These are phyloP conservation scores for Thamnophis elegans DNA, from an alignment of 2,797 vertebrate genomes.

Conservation along the genomic window DNA sequence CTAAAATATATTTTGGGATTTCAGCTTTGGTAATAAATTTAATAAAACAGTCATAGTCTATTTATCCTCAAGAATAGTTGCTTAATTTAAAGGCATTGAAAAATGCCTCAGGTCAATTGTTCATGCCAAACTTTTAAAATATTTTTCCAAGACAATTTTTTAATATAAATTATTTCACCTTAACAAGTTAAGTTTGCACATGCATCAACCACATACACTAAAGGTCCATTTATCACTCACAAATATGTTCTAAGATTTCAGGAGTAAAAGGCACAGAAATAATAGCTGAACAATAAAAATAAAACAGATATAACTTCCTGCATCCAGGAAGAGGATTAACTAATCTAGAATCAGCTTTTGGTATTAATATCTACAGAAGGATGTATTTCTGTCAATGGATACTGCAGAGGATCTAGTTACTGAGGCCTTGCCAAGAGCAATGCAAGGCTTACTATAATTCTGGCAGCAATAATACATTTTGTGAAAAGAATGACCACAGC, in stretches of 20 bases:
- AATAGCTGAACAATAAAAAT: background rate
- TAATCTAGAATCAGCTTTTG: background rate
- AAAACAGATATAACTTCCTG: background rate
- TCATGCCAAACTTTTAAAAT: background rate
- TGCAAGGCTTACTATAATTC: background rate
- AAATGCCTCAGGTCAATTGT: background rate
- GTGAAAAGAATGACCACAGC: background rate
- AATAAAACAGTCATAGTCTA: conserved; percentile 9
- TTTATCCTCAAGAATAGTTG: conserved; percentile 20
- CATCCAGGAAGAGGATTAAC: background rate
- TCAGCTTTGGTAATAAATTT: conserved; percentile 1
- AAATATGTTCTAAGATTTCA: background rate
- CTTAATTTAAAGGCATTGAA: conserved; percentile 13
- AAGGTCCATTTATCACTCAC: background rate
- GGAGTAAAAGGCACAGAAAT: background rate
- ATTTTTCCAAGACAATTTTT: background rate
- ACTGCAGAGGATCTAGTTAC: background rate
- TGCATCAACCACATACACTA: background rate
- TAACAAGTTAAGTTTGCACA: background rate
- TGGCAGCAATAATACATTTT: background rate
- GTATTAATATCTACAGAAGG: background rate
- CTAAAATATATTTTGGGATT: background rate
- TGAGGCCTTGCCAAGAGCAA: background rate
- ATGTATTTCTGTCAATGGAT: background rate
- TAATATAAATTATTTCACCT: background rate